phyloP scores from a whole-genome alignment of 2,797 vertebrate species.

The Arnoldichthys spilopterus region DNA sequence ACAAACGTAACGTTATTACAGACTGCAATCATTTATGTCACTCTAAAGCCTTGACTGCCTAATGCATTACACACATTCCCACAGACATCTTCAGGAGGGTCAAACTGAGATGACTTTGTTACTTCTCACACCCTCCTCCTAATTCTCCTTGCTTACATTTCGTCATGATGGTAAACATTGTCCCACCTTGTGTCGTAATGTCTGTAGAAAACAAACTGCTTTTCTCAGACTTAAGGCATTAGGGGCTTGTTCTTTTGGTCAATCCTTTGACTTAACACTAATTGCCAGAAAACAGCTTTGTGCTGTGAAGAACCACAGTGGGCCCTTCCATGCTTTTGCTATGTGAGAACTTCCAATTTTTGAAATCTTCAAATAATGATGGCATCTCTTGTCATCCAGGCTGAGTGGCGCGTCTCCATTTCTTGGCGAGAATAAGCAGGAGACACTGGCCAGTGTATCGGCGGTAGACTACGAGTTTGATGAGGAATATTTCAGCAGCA shows the following conservation, averaged over 20 bases:
- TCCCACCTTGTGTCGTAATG: background rate
- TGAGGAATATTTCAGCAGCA: slow-evolving; percentile 95
- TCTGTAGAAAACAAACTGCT: slow-evolving; percentile 3
- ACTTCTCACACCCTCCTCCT: background rate
- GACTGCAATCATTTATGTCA: too few species aligned
- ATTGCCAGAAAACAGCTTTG: background rate
- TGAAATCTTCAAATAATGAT: background rate
- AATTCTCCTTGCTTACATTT: slow-evolving; percentile 4
- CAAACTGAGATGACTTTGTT: too few species aligned
- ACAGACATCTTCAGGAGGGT: background rate
- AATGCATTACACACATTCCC: background rate
- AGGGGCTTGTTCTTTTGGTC: background rate
- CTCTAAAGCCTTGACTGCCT: too few species aligned
- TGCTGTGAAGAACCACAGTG: background rate
- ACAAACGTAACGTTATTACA: background rate
- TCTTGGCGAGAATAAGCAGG: slow-evolving; percentile 96
- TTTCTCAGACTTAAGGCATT: background rate
- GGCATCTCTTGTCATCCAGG: slow-evolving; percentile 68
- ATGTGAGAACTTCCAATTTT: background rate
- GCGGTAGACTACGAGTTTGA: slow-evolving; percentile 97
- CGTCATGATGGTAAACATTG: too few species aligned
- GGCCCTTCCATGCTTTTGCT: too few species aligned
- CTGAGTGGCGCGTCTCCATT: slow-evolving; percentile 96
- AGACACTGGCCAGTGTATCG: slow-evolving; percentile 96
- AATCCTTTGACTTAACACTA: background rate